Evolutionary conservation across 2,888 invertebrate species (phyloP).

Genomic region (Candidula unifasciata): DNA sequence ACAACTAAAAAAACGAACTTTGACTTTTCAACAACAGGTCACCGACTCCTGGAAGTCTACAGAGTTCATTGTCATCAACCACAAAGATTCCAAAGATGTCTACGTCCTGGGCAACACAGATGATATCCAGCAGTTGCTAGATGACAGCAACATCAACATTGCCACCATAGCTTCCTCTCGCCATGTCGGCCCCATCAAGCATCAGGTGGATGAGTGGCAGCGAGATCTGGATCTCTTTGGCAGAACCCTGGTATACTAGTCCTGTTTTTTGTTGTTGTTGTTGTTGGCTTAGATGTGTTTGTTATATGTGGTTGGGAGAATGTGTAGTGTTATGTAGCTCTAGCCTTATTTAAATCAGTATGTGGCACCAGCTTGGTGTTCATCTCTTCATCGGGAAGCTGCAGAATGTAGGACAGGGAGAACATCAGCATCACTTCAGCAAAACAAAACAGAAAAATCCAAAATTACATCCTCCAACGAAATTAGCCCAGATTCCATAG

Average conservation of each 20-base stretch:
- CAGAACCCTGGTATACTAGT: conserved; percentile 84
- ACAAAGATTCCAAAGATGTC: conserved; percentile 90
- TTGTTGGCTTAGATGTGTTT: background rate
- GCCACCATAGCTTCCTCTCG: conserved; percentile 91
- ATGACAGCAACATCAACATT: conserved; percentile 91
- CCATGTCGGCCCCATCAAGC: conserved; percentile 89
- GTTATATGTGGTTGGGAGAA: background rate
- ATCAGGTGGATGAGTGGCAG: conserved; percentile 90
- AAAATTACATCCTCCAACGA: no score
- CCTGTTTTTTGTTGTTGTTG: background rate
- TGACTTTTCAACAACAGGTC: conserved; percentile 80
- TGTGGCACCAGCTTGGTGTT: no score
- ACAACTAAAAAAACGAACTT: no score
- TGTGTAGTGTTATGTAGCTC: background rate
- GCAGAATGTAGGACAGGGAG: no score
- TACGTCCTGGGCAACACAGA: conserved; percentile 90
- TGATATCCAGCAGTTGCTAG: conserved; percentile 88
- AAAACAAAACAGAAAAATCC: no score
- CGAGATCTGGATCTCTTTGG: conserved; percentile 87
- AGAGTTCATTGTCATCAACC: conserved; percentile 86
- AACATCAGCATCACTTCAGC: no score
- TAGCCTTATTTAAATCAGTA: no score
- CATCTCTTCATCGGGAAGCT: no score
- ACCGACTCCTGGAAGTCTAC: conserved; percentile 90
- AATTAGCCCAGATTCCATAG: no score